phyloP scores from a whole-genome alignment of 1,140 invertebrate genomes.

The Periplaneta americana region DNA sequence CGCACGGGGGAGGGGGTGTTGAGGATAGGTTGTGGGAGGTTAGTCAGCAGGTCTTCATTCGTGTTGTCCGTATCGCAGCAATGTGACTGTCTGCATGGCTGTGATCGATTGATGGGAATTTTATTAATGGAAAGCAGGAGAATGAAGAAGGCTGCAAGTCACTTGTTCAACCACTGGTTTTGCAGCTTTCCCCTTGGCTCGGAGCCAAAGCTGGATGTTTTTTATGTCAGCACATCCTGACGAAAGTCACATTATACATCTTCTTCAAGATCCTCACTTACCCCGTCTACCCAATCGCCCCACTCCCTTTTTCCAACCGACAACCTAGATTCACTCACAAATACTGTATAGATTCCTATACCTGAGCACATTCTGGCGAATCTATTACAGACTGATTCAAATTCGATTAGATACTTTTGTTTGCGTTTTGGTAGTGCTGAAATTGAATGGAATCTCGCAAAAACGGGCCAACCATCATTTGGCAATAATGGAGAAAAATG shows the following conservation, averaged over 20 bases:
- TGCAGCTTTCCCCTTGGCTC: neutral
- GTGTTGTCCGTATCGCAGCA: neutral
- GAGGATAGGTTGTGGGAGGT: no score
- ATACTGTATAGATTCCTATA: no score
- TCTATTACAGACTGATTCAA: no score
- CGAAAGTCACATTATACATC: neutral
- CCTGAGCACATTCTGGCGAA: no score
- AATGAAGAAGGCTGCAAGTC: neutral
- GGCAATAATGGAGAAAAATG: no score
- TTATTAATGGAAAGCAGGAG: neutral
- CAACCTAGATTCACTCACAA: no score
- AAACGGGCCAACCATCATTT: no score
- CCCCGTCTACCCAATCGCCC: no score
- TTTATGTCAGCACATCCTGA: neutral
- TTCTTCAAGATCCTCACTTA: neutral
- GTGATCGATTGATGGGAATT: neutral
- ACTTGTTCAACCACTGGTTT: neutral
- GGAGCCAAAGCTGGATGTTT: neutral
- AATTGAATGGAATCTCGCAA: no score
- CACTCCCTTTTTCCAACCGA: no score
- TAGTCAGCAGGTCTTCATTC: neutral
- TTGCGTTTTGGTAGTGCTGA: no score
- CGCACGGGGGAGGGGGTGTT: neutral
- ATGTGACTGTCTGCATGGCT: neutral
- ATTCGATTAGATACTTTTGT: no score